Conservation (phyloP, 2,888 invertebrate genomes). For the Myathropa florea region DNA sequence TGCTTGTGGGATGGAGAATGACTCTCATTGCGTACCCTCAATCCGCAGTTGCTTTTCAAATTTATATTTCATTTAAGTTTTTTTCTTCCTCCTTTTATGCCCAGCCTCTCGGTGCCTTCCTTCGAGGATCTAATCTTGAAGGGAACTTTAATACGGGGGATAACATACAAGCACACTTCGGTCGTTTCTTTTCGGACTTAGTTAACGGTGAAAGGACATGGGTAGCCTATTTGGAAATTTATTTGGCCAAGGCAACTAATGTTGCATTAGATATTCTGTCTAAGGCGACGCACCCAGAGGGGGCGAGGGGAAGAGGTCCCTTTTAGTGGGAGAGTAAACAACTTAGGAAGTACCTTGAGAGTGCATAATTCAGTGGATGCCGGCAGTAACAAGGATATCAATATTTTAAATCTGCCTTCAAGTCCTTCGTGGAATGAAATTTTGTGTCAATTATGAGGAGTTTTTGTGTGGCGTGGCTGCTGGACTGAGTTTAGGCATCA, state of each 20-base stretch:
- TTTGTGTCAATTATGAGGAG: too few species aligned
- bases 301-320: neutral
- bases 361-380: slow-evolving; percentile 45
- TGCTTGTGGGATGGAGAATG: slow-evolving; percentile 11
- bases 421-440: neutral
- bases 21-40: slow-evolving; percentile 67
- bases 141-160: slow-evolving; percentile 47
- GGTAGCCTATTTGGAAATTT: slow-evolving; percentile 56
- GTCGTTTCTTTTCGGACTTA: slow-evolving; percentile 25
- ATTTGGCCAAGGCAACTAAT: slow-evolving; percentile 60
- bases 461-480: too few species aligned
- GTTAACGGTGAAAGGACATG: slow-evolving; percentile 56
- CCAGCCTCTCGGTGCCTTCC: neutral
- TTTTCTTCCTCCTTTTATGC: neutral
- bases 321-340: slow-evolving; percentile 30
- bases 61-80: slow-evolving; percentile 58
- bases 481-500: too few species aligned
- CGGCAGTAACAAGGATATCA: slow-evolving; percentile 48
- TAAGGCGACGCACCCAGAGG: neutral
- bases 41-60: slow-evolving; percentile 68
- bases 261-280: slow-evolving; percentile 58
- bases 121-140: slow-evolving; percentile 60
- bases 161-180: slow-evolving; percentile 8
- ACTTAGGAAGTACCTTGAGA: slow-evolving; percentile 41
- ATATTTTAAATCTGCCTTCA: slow-evolving; percentile 11